phyloP scores from a whole-genome alignment of 2,797 vertebrate genomes.

The Peromyscus eremicus region DNA sequence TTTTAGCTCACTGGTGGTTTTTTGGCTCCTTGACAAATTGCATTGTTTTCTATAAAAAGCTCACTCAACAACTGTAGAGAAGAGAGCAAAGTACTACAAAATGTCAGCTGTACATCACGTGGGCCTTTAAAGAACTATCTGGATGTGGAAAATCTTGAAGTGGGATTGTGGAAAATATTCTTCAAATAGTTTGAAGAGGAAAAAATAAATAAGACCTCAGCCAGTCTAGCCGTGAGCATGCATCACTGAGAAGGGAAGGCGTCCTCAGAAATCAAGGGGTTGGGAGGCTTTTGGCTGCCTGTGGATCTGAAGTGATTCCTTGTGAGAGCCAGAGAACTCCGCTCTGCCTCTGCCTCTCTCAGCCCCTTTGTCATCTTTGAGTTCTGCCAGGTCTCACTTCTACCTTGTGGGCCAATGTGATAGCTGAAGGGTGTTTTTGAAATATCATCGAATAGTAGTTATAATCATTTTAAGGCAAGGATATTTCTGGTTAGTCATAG shows the following conservation, averaged over 20 bases:
- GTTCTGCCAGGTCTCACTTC: neutral
- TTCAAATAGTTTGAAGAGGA: neutral
- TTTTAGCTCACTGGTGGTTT: neutral
- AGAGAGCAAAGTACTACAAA: neutral
- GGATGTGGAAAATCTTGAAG: neutral
- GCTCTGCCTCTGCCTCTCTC: neutral
- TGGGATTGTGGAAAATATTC: neutral
- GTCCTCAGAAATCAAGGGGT: neutral
- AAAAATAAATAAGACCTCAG: neutral
- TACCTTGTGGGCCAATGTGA: neutral
- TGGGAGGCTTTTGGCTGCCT: neutral
- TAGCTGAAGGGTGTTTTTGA: neutral
- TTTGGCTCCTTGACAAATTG: neutral
- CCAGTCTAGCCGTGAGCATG: neutral
- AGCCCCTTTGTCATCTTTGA: neutral
- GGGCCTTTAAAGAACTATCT: neutral
- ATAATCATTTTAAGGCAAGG: constrained; percentile 19
- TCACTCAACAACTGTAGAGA: neutral
- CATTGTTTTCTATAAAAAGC: constrained; percentile 46
- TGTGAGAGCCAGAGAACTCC: neutral
- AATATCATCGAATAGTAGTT: neutral
- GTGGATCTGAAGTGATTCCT: neutral
- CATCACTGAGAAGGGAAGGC: neutral
- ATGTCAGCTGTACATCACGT: neutral
- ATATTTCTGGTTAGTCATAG: neutral